Evolutionary conservation across 2,797 vertebrate species (phyloP), one percentile per base, ranked within the genome.

Genomic region (Platalea minor): DNA sequence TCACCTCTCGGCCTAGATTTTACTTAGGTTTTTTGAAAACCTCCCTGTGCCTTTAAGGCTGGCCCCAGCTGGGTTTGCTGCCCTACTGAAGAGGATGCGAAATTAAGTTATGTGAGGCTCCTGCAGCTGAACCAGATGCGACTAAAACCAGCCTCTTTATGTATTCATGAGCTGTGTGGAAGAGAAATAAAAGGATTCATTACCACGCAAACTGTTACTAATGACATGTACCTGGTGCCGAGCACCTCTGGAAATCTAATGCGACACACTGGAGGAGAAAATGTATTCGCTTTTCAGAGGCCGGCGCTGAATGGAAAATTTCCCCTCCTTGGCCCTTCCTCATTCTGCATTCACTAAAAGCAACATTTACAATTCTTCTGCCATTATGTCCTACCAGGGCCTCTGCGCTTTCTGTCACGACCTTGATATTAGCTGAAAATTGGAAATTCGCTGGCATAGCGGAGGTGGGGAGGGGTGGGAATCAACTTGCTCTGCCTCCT

Each of bases 171-270:
- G 99, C 98, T 98, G 98, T 98, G 98, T 97, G 98, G 98, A 98
- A 98, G 98, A 99, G 98, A 99, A 99, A 99, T 99, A 99, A 99
- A 99, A 99, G 99, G 99, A 98, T 99, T 99, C 99, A 99, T 99
- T 99, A 99, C 98, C 97, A 95, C 97, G 98, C 99, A 99, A 99
- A 99, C 98, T 99, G 99, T 99, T 99, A 99, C 99, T 99, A 99
- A 99, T 99, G 99, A 99, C 98, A 98, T 98, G 98, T 99, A 99
- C 99, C 99, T 99, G 99, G 99, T 98, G 99, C 99, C 98, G 98
- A 98, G 98, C 99, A 99, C 99, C 99, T 99, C 99, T 98, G 98
- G 99, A 99, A 99, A 99, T 99, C 98, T 98, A 99, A 99, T 99
- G 99, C 98, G 99, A 99, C 99, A 99, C 99, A 99, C 98, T 98